These are phyloP conservation scores for Telenomus remus DNA, from an alignment of 1,140 invertebrate genomes.

Conservation along the genomic window DNA sequence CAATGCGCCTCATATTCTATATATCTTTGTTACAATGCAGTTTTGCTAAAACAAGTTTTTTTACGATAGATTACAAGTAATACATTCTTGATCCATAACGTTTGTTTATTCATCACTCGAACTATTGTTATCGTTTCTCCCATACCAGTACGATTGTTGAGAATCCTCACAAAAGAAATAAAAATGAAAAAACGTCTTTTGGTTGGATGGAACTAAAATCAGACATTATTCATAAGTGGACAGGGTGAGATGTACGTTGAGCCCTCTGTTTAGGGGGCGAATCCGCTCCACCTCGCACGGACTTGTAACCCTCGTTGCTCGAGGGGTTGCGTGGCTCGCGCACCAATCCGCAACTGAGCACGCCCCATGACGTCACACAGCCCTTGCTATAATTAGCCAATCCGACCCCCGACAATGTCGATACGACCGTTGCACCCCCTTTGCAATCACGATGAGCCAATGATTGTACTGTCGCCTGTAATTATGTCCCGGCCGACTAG, in stretches of 20 bases:
- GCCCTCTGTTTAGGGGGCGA: slow-evolving; percentile 41
- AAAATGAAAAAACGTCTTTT: too few species aligned
- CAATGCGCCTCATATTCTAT: too few species aligned
- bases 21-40: too few species aligned
- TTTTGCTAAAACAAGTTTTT: too few species aligned
- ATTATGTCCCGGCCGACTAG: slow-evolving; percentile 42
- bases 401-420: slow-evolving; percentile 62
- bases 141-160: too few species aligned
- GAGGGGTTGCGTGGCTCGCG: slow-evolving; percentile 37
- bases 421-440: slow-evolving; percentile 57
- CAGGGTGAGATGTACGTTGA: slow-evolving; percentile 18
- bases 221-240: slow-evolving; percentile 26
- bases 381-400: slow-evolving; percentile 69
- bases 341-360: slow-evolving; percentile 66
- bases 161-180: too few species aligned
- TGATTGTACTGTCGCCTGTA: slow-evolving; percentile 59
- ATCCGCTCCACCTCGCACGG: slow-evolving; percentile 43
- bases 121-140: too few species aligned
- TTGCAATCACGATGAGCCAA: slow-evolving; percentile 61
- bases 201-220: slow-evolving; percentile 3
- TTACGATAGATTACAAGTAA: too few species aligned
- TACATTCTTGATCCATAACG: too few species aligned
- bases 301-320: slow-evolving; percentile 20
- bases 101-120: too few species aligned
- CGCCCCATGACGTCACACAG: slow-evolving; percentile 68